phyloP scores from a whole-genome alignment of 2,113 vertebrate species.

The Ammodytes dubius region DNA sequence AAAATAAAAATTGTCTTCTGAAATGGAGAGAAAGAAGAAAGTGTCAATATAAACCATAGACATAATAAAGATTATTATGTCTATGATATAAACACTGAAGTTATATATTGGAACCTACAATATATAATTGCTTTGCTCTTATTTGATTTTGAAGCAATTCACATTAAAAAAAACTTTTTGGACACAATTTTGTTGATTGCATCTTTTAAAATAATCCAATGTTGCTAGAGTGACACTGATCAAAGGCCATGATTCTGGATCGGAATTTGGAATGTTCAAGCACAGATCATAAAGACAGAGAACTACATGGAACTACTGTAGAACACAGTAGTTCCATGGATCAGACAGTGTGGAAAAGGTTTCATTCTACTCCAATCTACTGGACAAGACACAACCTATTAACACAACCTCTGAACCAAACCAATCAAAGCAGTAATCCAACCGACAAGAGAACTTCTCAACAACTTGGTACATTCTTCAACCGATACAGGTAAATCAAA shows the following conservation, averaged over 20 bases:
- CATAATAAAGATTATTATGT: too few relatives aligned
- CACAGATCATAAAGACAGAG: not conserved
- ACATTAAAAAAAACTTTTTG: not conserved
- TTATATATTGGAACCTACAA: too few relatives aligned
- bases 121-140: too few relatives aligned
- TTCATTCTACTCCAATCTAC: not conserved
- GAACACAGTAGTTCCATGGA: not conserved
- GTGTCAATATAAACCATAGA: too few relatives aligned
- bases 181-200: not conserved
- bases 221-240: too few relatives aligned
- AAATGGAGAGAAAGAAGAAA: too few relatives aligned
- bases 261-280: not conserved
- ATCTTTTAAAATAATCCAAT: not conserved
- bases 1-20: too few relatives aligned
- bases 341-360: not conserved
- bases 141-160: constrained; percentile 1
- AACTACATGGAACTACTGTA: too few relatives aligned
- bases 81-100: too few relatives aligned
- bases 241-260: too few relatives aligned
- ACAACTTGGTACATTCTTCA: not conserved
- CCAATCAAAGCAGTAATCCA: not conserved
- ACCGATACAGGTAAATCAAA: not conserved
- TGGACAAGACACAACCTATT: not conserved
- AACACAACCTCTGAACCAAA: not conserved
- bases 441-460: not conserved